A percentile compares a stretch with the other conserved stretches of the same genome.
Conservation (phyloP, 1,140 invertebrate species). For the Diachasma alloeum region DNA sequence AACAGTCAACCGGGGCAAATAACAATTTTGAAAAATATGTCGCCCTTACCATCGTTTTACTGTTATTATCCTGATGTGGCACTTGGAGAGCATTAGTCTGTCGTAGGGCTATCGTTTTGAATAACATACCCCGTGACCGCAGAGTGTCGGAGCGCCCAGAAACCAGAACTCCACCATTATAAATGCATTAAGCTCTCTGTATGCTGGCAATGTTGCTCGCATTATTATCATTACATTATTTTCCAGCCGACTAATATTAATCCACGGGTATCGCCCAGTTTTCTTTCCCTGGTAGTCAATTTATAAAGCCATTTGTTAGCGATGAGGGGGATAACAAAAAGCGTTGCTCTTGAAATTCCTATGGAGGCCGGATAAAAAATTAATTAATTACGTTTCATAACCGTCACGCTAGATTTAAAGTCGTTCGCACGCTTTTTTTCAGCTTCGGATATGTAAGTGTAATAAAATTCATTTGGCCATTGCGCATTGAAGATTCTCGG, state of each 20-base stretch:
- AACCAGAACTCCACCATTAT: slow-evolving; percentile 49
- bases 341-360: background rate
- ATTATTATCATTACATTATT: background rate
- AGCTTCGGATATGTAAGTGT: background rate
- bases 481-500: slow-evolving; percentile 12
- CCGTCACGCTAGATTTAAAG: background rate
- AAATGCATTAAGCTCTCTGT: slow-evolving; percentile 55
- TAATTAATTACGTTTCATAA: background rate
- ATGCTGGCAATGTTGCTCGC: background rate
- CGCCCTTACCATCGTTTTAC: slow-evolving; percentile 32
- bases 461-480: background rate
- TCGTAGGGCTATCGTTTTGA: slow-evolving; percentile 5
- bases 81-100: slow-evolving; percentile 22
- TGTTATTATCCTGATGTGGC: slow-evolving; percentile 24
- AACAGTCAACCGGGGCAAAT: slow-evolving; percentile 44
- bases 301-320: background rate
- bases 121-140: slow-evolving; percentile 41
- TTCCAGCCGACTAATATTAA: background rate
- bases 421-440: background rate
- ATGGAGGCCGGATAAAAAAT: background rate
- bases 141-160: slow-evolving; percentile 37
- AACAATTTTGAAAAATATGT: slow-evolving; percentile 59
- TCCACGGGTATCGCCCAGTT: background rate
- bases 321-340: background rate
- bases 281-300: background rate